phyloP scores from a whole-genome alignment of 1,140 invertebrate genomes.

The Drosophila nebulosa region DNA sequence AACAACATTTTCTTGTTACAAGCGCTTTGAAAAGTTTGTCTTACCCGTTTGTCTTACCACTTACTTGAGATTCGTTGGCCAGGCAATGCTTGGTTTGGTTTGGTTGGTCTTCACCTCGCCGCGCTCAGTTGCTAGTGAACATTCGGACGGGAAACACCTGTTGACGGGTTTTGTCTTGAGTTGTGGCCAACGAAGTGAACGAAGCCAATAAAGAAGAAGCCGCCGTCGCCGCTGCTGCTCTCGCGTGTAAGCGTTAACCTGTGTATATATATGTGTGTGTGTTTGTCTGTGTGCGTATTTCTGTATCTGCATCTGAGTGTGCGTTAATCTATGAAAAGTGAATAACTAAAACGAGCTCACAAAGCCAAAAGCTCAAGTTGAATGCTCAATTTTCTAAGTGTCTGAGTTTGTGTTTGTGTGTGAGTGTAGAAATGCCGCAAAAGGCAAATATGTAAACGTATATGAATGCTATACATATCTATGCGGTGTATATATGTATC shows the following conservation, averaged over 20 bases:
- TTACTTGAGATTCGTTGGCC: slow-evolving; percentile 12
- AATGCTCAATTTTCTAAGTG: neutral
- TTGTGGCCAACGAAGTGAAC: slow-evolving; percentile 4
- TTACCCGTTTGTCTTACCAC: neutral
- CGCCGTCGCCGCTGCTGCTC: neutral
- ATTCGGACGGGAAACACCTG: slow-evolving; percentile 58
- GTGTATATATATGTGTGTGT: slow-evolving; percentile 1
- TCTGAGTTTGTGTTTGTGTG: slow-evolving; percentile 20
- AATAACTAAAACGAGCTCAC: slow-evolving; percentile 64
- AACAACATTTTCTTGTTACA: too few species aligned
- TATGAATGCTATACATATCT: slow-evolving; percentile 59
- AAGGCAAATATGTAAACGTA: slow-evolving; percentile 67
- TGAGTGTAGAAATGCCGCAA: slow-evolving; percentile 40
- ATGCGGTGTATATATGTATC: slow-evolving; percentile 10
- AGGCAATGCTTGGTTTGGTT: slow-evolving; percentile 6
- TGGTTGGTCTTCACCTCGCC: slow-evolving; percentile 6
- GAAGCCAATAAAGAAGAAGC: slow-evolving; percentile 30
- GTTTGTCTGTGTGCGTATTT: neutral
- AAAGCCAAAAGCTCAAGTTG: slow-evolving; percentile 24
- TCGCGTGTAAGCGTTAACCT: slow-evolving; percentile 3
- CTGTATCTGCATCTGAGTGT: neutral
- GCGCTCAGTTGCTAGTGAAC: slow-evolving; percentile 53
- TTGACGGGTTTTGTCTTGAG: slow-evolving; percentile 34
- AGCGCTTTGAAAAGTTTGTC: neutral
- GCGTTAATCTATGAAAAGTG: slow-evolving; percentile 72